These are phyloP conservation scores for Sciurus niger DNA, from an alignment of 2,113 vertebrate species.

Conservation along the genomic window DNA sequence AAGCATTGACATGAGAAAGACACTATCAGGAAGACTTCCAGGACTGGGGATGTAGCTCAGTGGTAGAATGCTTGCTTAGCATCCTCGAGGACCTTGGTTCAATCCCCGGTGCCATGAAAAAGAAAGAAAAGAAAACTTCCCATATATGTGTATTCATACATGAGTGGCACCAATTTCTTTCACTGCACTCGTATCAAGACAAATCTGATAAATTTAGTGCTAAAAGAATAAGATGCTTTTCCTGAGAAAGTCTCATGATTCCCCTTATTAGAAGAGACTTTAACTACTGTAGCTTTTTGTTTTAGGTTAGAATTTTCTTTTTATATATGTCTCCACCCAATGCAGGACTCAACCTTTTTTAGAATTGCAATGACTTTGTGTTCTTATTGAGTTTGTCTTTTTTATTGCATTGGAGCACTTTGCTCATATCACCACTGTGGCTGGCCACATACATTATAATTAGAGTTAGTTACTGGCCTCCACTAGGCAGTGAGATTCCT, in stretches of 20 bases:
- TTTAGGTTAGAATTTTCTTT: neutral
- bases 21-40: neutral
- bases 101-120: too few relatives aligned
- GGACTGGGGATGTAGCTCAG: too few relatives aligned
- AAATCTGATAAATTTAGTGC: neutral
- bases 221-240: neutral
- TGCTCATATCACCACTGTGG: neutral
- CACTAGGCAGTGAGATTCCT: neutral
- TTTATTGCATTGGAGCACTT: slow-evolving; percentile 45
- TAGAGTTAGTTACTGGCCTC: neutral
- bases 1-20: neutral
- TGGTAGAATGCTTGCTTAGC: too few relatives aligned
- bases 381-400: slow-evolving; percentile 38
- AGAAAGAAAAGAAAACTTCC: too few relatives aligned
- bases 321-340: neutral
- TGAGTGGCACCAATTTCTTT: neutral
- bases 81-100: too few relatives aligned
- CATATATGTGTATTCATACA: neutral
- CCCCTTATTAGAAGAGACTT: neutral
- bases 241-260: neutral
- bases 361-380: neutral
- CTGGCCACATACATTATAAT: neutral
- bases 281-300: neutral
- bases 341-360: neutral
- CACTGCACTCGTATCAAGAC: neutral